These are phyloP conservation scores for Cladopsammia gracilis DNA, from an alignment of 64 coral and sea anemone genomes.

Conservation along the genomic window DNA sequence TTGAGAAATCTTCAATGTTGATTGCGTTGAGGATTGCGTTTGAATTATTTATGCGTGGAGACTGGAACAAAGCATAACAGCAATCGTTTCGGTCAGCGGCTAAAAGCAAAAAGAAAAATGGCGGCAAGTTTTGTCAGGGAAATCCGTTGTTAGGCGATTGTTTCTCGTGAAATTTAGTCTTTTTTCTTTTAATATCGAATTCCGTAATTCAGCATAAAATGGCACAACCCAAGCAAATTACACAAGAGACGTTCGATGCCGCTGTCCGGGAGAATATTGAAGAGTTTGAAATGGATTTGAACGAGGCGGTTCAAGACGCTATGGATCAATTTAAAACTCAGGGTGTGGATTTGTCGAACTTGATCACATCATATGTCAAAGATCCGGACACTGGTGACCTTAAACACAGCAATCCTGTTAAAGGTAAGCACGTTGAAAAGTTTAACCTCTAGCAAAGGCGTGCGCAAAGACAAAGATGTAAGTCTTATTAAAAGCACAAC, in stretches of 20 bases:
- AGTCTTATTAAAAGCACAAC: no score
- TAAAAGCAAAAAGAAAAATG: not conserved
- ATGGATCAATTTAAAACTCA: constrained; percentile 81
- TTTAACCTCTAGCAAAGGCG: not conserved
- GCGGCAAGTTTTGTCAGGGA: not conserved
- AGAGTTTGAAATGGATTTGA: constrained; percentile 93
- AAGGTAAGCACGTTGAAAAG: constrained; percentile 46
- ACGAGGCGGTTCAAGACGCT: constrained; percentile 77
- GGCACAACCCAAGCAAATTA: constrained; percentile 81
- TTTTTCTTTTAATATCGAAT: not conserved
- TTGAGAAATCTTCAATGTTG: not conserved
- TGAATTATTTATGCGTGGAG: constrained; percentile 13
- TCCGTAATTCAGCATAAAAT: constrained; percentile 11
- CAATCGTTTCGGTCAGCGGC: constrained; percentile 12
- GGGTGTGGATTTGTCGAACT: constrained; percentile 85
- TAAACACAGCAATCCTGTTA: constrained; percentile 80
- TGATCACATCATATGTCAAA: constrained; percentile 78
- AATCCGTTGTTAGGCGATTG: not conserved
- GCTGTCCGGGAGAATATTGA: constrained; percentile 92
- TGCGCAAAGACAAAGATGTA: no score
- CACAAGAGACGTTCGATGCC: constrained; percentile 89
- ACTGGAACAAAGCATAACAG: constrained; percentile 1
- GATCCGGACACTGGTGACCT: constrained; percentile 68
- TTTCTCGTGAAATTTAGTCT: not conserved
- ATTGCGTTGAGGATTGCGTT: constrained; percentile 5